Evolutionary conservation across 2,888 invertebrate genomes (phyloP).

Genomic region (Acronicta psi): DNA sequence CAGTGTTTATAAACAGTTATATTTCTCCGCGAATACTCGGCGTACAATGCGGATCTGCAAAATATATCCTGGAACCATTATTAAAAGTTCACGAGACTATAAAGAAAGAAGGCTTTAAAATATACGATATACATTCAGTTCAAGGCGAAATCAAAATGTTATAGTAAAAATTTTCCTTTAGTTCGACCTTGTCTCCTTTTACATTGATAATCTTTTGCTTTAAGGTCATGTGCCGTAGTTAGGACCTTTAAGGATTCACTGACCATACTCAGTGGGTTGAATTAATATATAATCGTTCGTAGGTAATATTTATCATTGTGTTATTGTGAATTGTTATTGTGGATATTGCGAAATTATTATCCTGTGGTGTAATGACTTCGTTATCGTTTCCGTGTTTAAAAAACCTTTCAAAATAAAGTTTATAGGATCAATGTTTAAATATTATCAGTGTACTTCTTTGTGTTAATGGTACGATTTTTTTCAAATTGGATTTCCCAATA

Average conservation of each 20-base stretch:
- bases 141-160: neutral
- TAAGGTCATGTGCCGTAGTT: conserved; percentile 7
- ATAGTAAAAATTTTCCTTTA: neutral
- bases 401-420: too few species aligned
- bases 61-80: neutral
- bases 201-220: neutral
- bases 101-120: neutral
- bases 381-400: too few species aligned
- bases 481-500: too few species aligned
- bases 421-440: too few species aligned
- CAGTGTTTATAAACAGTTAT: too few species aligned
- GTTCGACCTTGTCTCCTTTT: conserved; percentile 1
- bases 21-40: too few species aligned
- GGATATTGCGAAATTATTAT: neutral
- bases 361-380: too few species aligned
- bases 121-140: neutral
- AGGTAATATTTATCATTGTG: neutral
- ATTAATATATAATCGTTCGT: neutral
- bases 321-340: neutral
- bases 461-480: too few species aligned
- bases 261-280: neutral
- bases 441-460: too few species aligned
- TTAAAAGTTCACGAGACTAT: too few species aligned
- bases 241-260: neutral
- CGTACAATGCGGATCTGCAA: too few species aligned